phyloP scores from a whole-genome alignment of 2,888 invertebrate species.

The Scaptomyza reducta region DNA sequence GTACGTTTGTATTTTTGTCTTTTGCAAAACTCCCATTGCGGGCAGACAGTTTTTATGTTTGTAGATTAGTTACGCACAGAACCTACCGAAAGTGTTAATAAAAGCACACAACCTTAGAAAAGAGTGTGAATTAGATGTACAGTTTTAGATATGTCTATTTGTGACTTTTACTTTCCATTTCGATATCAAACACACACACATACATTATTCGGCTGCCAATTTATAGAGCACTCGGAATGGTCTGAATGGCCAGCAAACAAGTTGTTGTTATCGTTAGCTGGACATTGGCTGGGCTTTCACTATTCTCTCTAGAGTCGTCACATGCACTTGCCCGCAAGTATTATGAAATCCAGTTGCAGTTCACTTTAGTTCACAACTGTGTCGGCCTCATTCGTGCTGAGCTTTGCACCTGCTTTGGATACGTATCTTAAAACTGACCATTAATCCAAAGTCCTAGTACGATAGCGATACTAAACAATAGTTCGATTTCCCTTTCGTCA shows the following conservation, averaged over 20 bases:
- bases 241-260: conserved; percentile 35
- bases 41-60: conserved; percentile 46
- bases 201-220: conserved; percentile 18
- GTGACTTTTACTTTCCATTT: conserved; percentile 32
- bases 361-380: conserved; percentile 10
- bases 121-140: not conserved
- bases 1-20: conserved; percentile 1
- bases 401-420: conserved; percentile 22
- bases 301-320: conserved; percentile 21
- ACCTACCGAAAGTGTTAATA: conserved; percentile 16
- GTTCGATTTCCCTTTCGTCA: not conserved
- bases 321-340: conserved; percentile 29
- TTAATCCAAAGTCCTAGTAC: not conserved
- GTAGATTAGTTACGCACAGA: conserved; percentile 40
- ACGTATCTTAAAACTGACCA: conserved; percentile 2
- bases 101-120: conserved; percentile 7
- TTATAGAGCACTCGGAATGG: conserved; percentile 1
- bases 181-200: not conserved
- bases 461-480: not conserved
- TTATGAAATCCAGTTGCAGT: conserved; percentile 52
- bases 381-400: conserved; percentile 8
- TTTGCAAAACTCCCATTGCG: conserved; percentile 65
- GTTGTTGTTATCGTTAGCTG: conserved; percentile 30
- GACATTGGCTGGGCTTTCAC: conserved; percentile 59
- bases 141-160: not conserved